A percentile compares a stretch with the other conserved stretches of the same genome.
phyloP scores from a whole-genome alignment of 2,888 invertebrate genomes.

The Spilosoma lubricipeda region DNA sequence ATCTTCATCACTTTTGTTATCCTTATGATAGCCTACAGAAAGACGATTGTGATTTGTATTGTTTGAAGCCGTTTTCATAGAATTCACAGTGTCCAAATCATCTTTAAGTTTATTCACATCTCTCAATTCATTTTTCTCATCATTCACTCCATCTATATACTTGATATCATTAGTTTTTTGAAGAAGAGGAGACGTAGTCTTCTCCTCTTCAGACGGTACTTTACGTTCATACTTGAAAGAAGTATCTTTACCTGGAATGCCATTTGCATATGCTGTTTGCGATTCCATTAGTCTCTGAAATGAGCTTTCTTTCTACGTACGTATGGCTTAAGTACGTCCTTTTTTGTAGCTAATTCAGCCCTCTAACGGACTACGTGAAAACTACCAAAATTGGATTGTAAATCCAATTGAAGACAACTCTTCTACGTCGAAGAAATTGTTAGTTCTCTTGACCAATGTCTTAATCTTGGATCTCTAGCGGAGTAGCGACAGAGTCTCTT shows the following conservation, averaged over 20 bases:
- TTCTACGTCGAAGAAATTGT: slow-evolving; percentile 75
- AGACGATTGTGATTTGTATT: slow-evolving; percentile 63
- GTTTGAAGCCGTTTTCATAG: slow-evolving; percentile 71
- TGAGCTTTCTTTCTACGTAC: slow-evolving; percentile 59
- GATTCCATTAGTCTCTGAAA: slow-evolving; percentile 79
- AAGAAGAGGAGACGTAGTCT: slow-evolving; percentile 80
- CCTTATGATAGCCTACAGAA: slow-evolving; percentile 66
- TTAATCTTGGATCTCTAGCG: slow-evolving; percentile 88
- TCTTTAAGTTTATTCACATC: slow-evolving; percentile 63
- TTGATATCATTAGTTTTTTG: slow-evolving; percentile 69
- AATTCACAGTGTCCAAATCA: slow-evolving; percentile 76
- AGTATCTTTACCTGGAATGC: slow-evolving; percentile 80
- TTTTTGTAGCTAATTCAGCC: slow-evolving; percentile 61
- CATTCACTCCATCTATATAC: slow-evolving; percentile 72
- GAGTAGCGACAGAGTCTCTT: slow-evolving; percentile 83
- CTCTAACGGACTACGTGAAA: slow-evolving; percentile 65
- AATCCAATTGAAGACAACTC: slow-evolving; percentile 62
- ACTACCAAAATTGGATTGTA: slow-evolving; percentile 69
- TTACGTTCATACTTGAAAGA: slow-evolving; percentile 73
- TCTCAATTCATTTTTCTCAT: slow-evolving; percentile 63
- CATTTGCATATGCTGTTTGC: slow-evolving; percentile 77
- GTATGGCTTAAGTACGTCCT: slow-evolving; percentile 71
- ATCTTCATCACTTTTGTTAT: slow-evolving; percentile 74
- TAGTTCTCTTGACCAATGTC: slow-evolving; percentile 84
- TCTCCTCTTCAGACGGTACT: slow-evolving; percentile 83